Base-by-base conservation (phyloP, 2,113 vertebrate species). In the Excalfactoria chinensis region DNA sequence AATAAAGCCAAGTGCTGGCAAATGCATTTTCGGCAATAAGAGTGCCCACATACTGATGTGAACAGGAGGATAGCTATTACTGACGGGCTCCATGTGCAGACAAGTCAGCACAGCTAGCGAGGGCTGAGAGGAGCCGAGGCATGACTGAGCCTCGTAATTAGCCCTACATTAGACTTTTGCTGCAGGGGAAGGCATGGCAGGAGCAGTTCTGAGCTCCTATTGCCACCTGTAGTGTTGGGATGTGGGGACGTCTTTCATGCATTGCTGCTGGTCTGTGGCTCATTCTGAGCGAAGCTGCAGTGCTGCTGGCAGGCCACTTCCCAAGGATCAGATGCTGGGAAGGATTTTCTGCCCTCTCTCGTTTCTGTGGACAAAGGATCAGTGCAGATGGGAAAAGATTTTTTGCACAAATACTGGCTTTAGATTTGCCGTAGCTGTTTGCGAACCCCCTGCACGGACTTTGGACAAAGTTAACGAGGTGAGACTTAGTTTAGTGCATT, bases 1-100 rank as follows among this genome's bases (percentile, higher is more conserved):
- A 89, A 63, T 88, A 93, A 94, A 93, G 88, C 68, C 68, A 80
- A 88, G 60, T 74, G 95, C 94, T 95, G 94, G 94, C 92, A 94
- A 56, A 74, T 68, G 83, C 64, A 60, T 88, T 95, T 93, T 91
- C 82, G 71, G 34, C 30, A 93, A 30, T 30, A 44, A 62, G 78
- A 72, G 68, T 85, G 63, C 73, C 55, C 63, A 18, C 0, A 0
- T 59, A 46, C 67, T 91, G 93, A 83, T 79, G 86, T 43, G 64
- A 68, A 64, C 25, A 68, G 82, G 44, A 87, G 86, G 64, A n/a
- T 72, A 70, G 74, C 64, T 93, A 7, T 94, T 93, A 73, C 87
- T 83, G 91, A 76, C 5, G 8, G 87, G 59, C 81, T 73, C 66
- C 0, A 0, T 91, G 78, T 94, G 72, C 51, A 9, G 93, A 64